Evolutionary conservation across 2,888 invertebrate species (phyloP).

Genomic region (Eustalomyia histrio): DNA sequence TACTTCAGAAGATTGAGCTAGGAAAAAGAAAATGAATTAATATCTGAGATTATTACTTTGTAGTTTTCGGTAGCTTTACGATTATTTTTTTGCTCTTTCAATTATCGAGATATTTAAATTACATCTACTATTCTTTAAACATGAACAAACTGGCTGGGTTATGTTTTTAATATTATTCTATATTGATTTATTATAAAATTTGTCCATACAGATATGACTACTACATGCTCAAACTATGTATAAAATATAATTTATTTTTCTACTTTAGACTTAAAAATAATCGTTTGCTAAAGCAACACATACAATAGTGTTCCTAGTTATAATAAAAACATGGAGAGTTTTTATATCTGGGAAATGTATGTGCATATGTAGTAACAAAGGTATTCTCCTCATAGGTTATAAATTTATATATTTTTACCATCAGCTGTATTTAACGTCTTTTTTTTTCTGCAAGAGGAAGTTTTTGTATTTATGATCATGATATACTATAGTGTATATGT

Average conservation of each 20-base stretch:
- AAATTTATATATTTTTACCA: constrained; percentile 29
- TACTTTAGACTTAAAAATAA: constrained; percentile 51
- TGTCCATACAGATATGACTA: background rate
- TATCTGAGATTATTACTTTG: no score
- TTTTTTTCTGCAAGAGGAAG: constrained; percentile 1
- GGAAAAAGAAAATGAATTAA: no score
- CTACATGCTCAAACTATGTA: background rate
- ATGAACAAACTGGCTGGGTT: no score
- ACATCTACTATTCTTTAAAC: no score
- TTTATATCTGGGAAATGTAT: constrained; percentile 28
- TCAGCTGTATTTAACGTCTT: constrained; percentile 48
- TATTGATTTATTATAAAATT: background rate
- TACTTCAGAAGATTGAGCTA: no score
- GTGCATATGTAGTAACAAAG: constrained; percentile 13
- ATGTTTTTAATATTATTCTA: background rate
- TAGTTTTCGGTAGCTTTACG: no score
- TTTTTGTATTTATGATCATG: constrained; percentile 37
- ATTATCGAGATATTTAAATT: no score
- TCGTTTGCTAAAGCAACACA: constrained; percentile 24
- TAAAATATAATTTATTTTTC: constrained; percentile 40
- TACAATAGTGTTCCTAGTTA: constrained; percentile 29
- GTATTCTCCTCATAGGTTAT: constrained; percentile 12
- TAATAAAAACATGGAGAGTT: background rate
- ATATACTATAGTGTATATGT: background rate
- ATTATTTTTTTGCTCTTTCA: no score